phyloP scores from a whole-genome alignment of 2,113 vertebrate genomes.

The Calidris pygmaea region DNA sequence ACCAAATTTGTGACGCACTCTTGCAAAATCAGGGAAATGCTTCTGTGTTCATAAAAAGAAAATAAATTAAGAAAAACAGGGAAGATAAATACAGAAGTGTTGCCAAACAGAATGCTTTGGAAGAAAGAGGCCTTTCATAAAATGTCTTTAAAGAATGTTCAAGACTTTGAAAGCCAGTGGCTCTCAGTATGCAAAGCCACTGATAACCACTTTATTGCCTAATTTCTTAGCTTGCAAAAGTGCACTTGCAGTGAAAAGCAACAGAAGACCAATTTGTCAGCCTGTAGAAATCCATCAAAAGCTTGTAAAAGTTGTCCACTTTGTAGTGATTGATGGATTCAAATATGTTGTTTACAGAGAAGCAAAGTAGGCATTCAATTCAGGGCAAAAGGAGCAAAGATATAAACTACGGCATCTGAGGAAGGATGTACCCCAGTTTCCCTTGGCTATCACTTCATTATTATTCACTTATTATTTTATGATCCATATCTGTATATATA shows the following conservation, averaged over 20 bases:
- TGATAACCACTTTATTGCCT: background rate
- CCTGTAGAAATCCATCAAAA: conserved; percentile 19
- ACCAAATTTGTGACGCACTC: background rate
- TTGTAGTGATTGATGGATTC: conserved; percentile 7
- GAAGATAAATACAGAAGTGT: background rate
- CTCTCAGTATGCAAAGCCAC: background rate
- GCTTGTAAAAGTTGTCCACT: conserved; percentile 13
- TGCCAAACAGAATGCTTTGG: background rate
- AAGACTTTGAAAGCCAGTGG: background rate
- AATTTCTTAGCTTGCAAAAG: background rate
- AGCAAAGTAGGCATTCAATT: background rate
- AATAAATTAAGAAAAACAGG: background rate
- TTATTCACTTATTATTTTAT: background rate
- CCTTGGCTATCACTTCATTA: background rate
- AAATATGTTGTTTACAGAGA: conserved; percentile 9
- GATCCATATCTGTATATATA: background rate
- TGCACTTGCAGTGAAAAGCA: background rate
- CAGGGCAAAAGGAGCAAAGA: background rate
- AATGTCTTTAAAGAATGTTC: background rate
- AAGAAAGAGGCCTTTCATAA: background rate
- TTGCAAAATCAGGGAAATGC: background rate
- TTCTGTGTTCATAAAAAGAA: background rate
- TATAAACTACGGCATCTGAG: background rate
- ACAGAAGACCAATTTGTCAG: background rate
- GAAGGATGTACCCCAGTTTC: background rate